Conservation (phyloP, 1,140 invertebrate genomes). For the Zaprionus taronus region DNA sequence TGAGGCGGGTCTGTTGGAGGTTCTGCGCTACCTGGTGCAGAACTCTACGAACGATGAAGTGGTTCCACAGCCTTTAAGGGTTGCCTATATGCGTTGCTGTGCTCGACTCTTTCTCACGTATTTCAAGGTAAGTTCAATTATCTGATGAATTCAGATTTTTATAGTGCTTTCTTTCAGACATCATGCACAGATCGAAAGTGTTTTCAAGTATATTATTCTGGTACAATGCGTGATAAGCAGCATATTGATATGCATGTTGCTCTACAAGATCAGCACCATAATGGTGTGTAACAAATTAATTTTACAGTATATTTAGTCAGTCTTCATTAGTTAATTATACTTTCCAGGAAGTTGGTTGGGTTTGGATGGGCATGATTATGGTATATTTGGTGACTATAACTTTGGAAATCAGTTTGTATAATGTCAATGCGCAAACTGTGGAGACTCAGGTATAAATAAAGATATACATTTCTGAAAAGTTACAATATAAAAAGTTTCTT, state of each 20-base stretch:
- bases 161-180: constrained; percentile 38
- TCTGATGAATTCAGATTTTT: background rate
- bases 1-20: constrained; percentile 57
- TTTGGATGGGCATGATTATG: constrained; percentile 72
- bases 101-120: constrained; percentile 63
- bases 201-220: constrained; percentile 70
- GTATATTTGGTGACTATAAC: constrained; percentile 66
- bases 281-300: constrained; percentile 36
- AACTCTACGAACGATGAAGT: constrained; percentile 54
- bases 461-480: too few relatives aligned
- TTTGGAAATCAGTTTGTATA: constrained; percentile 68
- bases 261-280: constrained; percentile 70
- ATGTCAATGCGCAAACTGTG: constrained; percentile 64
- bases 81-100: constrained; percentile 56
- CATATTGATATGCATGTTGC: constrained; percentile 71
- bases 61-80: constrained; percentile 45
- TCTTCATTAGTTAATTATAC: background rate
- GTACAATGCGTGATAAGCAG: constrained; percentile 69
- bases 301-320: background rate
- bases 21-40: constrained; percentile 54
- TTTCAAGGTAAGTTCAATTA: constrained; percentile 44
- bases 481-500: background rate
- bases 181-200: constrained; percentile 55
- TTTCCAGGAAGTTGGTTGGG: constrained; percentile 58
- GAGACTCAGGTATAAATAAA: constrained; percentile 54